Percentiles rank a stretch among this genome's conserved stretches.
Conservation (phyloP, 2,113 vertebrate genomes). For the Ursus arctos region DNA sequence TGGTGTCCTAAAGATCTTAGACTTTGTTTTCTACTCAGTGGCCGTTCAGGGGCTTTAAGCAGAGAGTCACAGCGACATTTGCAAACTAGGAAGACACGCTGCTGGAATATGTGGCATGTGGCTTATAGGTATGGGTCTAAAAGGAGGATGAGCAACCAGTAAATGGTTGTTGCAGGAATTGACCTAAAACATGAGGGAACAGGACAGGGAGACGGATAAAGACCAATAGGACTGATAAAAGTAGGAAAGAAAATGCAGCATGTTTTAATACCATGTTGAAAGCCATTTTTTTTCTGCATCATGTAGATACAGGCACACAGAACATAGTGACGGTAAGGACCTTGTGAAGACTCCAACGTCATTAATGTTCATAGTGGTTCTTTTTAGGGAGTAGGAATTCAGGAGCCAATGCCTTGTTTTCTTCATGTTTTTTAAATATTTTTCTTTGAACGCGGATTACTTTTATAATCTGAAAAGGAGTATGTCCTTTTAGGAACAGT, state of each 20-base stretch:
- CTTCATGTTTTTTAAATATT: neutral
- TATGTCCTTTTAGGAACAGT: neutral
- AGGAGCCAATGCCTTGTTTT: neutral
- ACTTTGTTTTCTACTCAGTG: neutral
- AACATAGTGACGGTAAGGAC: neutral
- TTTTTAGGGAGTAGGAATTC: neutral
- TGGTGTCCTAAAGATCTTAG: neutral
- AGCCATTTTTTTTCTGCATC: neutral
- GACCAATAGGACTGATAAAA: neutral
- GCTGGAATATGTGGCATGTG: neutral
- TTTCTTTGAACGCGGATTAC: conserved; percentile 50
- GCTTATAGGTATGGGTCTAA: neutral
- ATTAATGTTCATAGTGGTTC: neutral
- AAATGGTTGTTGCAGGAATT: neutral
- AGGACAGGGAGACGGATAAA: neutral
- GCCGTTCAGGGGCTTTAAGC: neutral
- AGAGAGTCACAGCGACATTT: neutral
- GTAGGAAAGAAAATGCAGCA: neutral
- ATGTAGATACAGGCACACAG: neutral
- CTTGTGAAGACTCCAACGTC: neutral
- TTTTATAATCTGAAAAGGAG: conserved; percentile 31
- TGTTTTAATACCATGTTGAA: neutral
- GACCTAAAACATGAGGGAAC: neutral
- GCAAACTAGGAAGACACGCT: neutral
- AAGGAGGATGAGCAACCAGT: neutral